phyloP scores from a whole-genome alignment of 2,113 vertebrate genomes.

The Coptodon rendalli region DNA sequence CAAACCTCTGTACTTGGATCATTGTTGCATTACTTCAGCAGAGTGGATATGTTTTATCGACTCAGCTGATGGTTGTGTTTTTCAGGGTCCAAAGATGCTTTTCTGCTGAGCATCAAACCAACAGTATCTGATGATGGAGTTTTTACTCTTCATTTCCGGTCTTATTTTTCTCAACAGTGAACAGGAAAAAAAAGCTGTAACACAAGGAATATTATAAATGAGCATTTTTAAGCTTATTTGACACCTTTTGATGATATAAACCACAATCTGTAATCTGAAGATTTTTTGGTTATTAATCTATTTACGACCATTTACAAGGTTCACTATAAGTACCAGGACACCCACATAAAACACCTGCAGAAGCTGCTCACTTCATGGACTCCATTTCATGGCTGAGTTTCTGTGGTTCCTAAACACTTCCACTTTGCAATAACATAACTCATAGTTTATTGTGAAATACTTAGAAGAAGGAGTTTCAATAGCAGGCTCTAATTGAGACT shows the following conservation, averaged over 20 bases:
- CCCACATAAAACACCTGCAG: not conserved
- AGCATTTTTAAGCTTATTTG: fast-evolving
- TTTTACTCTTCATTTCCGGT: not conserved
- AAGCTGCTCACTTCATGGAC: not conserved
- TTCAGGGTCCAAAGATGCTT: not conserved
- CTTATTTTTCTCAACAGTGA: not conserved
- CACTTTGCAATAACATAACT: not conserved
- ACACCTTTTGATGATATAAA: not conserved
- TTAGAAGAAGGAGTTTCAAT: not conserved
- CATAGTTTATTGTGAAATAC: not conserved
- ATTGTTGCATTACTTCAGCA: not conserved
- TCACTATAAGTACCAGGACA: fast-evolving
- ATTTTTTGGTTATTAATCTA: not conserved
- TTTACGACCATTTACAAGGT: not conserved
- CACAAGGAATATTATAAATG: not conserved
- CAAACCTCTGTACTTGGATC: not conserved
- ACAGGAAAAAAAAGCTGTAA: not conserved
- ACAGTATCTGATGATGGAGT: not conserved
- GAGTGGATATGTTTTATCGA: not conserved
- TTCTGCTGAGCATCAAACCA: not conserved
- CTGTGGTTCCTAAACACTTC: not conserved
- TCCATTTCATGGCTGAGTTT: not conserved
- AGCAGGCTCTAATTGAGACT: not conserved
- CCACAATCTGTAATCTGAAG: not conserved
- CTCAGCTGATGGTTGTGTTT: not conserved